Base-by-base conservation (phyloP, 1,140 invertebrate genomes). In the Heliconius eleuchia region DNA sequence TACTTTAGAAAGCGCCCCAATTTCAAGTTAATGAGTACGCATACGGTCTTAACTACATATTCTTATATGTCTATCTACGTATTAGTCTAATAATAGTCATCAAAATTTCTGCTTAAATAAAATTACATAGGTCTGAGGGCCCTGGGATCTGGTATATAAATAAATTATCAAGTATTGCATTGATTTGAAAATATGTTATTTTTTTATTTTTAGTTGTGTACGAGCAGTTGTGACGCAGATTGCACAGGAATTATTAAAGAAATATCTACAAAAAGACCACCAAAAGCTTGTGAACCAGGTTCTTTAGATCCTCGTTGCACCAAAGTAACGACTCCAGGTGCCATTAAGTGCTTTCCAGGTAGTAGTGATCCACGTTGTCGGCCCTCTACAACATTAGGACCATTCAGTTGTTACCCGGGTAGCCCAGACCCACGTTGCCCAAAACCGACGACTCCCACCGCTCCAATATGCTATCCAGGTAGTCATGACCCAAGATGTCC, bases 331-430 rank as follows among this genome's bases (percentile, higher is more conserved):
- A 86, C 87, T 76, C 23, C 57, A 66, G 77, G 86, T 7, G 82
- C 55, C 83, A 91, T 87, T 72, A 83, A 74, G 1, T 95, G 95
- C 79, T 94, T 87, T 79, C 95, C 95, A 11, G 95, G 95, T 16
- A 66, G 60, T 27, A n/a, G 27, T 30, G 60, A 66, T 30, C 60
- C 83, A 11, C 57, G 84, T 9, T 86, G 85, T 27, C 85, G 81
- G 16, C 39, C 77, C 57, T 82, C 83, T 27, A 79, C 78, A 11
- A 82, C 75, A 19, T 78, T 75, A 18, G 76, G 71, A 55, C 23
- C 73, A 18, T 66, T 78, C 1, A 78, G 77, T 16, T 95, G 95
- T 78, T 93, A 84, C 78, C 93, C 94, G 5, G 95, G 95, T 19
- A 93, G 90, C 39, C 86, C 80, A 0, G 94, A 72, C 9, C 71